phyloP scores from a whole-genome alignment of 2,797 vertebrate genomes.

The Trichosurus vulpecula region DNA sequence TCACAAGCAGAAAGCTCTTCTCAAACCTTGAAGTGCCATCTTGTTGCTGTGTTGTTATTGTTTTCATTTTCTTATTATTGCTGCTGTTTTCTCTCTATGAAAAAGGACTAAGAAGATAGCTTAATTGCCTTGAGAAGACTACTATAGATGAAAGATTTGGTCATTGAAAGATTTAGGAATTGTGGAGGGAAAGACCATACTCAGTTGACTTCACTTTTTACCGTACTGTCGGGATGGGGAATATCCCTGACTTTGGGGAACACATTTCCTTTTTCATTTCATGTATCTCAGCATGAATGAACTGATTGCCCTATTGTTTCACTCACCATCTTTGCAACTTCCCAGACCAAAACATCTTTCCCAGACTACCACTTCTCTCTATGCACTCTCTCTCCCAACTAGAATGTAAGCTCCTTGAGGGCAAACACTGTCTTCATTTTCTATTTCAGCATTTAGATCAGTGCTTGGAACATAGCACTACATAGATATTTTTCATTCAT shows the following conservation, averaged over 20 bases:
- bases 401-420: not conserved
- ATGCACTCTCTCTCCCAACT: not conserved
- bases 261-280: not conserved
- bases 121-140: not conserved
- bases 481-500: not conserved
- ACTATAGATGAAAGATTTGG: not conserved
- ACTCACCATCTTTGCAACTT: not conserved
- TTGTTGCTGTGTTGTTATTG: too few species aligned
- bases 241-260: not conserved
- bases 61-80: not conserved
- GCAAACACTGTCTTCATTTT: not conserved
- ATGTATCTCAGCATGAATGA: not conserved
- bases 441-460: too few species aligned
- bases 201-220: not conserved
- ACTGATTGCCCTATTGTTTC: not conserved
- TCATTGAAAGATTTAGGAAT: not conserved
- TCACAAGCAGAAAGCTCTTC: not conserved
- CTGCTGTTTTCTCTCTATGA: not conserved
- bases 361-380: not conserved
- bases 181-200: not conserved
- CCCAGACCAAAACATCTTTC: not conserved
- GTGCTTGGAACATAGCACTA: not conserved
- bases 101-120: not conserved
- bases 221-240: not conserved
- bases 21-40: not conserved